Percentiles rank a stretch among this genome's conserved stretches.
phyloP scores from a whole-genome alignment of 2,888 invertebrate genomes.

The Drosophila nr. perissopoda region DNA sequence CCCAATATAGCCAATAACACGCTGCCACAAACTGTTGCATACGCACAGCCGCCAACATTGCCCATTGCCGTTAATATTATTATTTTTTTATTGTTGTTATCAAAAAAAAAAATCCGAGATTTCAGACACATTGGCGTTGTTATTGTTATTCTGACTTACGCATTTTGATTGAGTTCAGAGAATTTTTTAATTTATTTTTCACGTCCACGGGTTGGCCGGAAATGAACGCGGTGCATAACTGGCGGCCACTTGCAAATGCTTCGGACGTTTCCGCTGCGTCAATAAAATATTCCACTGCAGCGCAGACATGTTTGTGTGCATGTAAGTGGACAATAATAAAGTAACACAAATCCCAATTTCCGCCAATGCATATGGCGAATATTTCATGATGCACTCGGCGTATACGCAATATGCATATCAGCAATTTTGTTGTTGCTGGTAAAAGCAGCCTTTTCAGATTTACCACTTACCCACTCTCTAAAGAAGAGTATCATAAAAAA shows the following conservation, averaged over 20 bases:
- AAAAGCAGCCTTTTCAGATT: slow-evolving; percentile 30
- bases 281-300: slow-evolving; percentile 47
- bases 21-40: slow-evolving; percentile 59
- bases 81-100: slow-evolving; percentile 29
- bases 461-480: slow-evolving; percentile 16
- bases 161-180: slow-evolving; percentile 68
- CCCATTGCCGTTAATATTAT: slow-evolving; percentile 23
- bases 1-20: slow-evolving; percentile 51
- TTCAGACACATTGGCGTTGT: slow-evolving; percentile 13
- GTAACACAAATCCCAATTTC: slow-evolving; percentile 75
- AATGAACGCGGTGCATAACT: slow-evolving; percentile 55
- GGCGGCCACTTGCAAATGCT: slow-evolving; percentile 43
- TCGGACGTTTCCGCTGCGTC: slow-evolving; percentile 46
- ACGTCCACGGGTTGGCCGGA: slow-evolving; percentile 41
- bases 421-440: slow-evolving; percentile 12
- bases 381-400: slow-evolving; percentile 50
- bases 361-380: slow-evolving; percentile 59
- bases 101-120: not conserved
- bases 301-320: not conserved
- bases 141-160: slow-evolving; percentile 58
- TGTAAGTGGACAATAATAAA: slow-evolving; percentile 67
- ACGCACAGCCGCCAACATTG: slow-evolving; percentile 1
- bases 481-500: slow-evolving; percentile 3
- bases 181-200: slow-evolving; percentile 69
- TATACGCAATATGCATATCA: slow-evolving; percentile 52